These are phyloP conservation scores for Saimiri boliviensis DNA, from an alignment of 2,113 vertebrate species.

Conservation along the genomic window DNA sequence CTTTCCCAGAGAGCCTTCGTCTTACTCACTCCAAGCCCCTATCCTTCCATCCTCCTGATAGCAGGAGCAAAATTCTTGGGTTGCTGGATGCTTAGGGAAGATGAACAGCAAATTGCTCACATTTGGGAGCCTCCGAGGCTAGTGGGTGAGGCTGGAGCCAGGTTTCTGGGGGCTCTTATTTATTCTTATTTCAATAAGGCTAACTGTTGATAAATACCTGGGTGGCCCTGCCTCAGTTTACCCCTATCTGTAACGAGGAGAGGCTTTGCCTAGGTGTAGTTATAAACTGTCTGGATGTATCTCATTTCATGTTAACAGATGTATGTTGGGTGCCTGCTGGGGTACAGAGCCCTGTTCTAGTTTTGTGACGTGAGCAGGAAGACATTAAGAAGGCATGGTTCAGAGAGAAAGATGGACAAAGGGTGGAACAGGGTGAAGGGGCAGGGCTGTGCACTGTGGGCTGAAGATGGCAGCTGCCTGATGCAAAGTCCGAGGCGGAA, in stretches of 20 bases:
- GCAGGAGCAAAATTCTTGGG: not conserved
- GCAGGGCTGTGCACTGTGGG: accelerated
- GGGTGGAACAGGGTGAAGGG: not conserved
- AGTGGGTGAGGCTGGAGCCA: not conserved
- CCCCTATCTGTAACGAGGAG: accelerated
- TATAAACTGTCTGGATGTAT: accelerated
- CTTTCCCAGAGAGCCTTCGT: not conserved
- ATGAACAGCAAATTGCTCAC: no score
- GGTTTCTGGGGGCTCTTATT: not conserved
- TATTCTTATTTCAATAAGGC: not conserved
- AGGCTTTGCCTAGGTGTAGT: not conserved
- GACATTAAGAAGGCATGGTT: accelerated
- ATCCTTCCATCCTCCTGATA: accelerated
- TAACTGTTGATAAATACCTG: not conserved
- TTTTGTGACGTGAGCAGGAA: accelerated
- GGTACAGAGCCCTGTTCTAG: accelerated
- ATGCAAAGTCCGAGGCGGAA: not conserved
- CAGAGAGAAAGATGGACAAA: not conserved
- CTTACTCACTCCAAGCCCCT: accelerated
- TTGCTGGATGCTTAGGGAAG: not conserved
- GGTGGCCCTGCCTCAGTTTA: not conserved
- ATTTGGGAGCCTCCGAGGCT: not conserved
- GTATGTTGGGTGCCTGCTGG: not conserved
- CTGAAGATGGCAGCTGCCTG: accelerated
- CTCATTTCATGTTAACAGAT: accelerated